Percentiles rank a stretch among this genome's conserved stretches.
These are phyloP conservation scores for Spondyliosoma cantharus DNA, from an alignment of 2,797 vertebrate genomes.

Conservation along the genomic window DNA sequence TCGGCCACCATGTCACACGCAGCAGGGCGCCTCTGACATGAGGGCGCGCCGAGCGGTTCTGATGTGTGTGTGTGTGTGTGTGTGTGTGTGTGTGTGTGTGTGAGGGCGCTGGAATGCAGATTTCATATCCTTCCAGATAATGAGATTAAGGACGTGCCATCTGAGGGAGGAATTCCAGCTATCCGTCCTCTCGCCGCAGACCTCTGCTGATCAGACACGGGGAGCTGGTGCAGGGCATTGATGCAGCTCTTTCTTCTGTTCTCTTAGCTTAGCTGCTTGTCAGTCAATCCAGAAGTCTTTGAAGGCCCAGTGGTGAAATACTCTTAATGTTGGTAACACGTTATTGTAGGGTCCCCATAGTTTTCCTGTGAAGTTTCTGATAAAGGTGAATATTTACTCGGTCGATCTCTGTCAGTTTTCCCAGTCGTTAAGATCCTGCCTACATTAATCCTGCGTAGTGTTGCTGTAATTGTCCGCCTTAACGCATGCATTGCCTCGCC, in stretches of 20 bases:
- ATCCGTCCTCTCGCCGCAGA: conserved; percentile 67
- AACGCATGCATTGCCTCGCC: too few relatives aligned
- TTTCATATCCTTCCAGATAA: conserved; percentile 83
- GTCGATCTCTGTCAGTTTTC: not conserved
- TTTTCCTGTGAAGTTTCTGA: not conserved
- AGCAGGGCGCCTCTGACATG: conserved; percentile 41
- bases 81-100: not conserved
- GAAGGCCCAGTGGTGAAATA: not conserved
- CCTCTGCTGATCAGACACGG: conserved; percentile 19
- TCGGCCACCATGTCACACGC: conserved; percentile 42
- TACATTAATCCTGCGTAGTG: too few relatives aligned
- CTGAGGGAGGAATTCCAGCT: conserved; percentile 78
- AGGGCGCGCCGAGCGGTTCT: conserved; percentile 33
- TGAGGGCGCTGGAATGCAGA: conserved; percentile 77
- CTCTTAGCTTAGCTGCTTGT: conserved; percentile 16
- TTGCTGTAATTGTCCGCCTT: too few relatives aligned
- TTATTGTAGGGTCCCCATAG: not conserved
- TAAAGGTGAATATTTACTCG: not conserved
- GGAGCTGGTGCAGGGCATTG: conserved; percentile 20
- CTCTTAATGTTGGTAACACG: not conserved
- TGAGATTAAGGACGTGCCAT: conserved; percentile 81
- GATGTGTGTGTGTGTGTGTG: conserved; percentile 1
- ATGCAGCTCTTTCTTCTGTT: not conserved
- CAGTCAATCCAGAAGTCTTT: not conserved
- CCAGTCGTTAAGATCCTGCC: not conserved